phyloP scores from a whole-genome alignment of 2,888 invertebrate genomes.

The Orthosia gracilis region DNA sequence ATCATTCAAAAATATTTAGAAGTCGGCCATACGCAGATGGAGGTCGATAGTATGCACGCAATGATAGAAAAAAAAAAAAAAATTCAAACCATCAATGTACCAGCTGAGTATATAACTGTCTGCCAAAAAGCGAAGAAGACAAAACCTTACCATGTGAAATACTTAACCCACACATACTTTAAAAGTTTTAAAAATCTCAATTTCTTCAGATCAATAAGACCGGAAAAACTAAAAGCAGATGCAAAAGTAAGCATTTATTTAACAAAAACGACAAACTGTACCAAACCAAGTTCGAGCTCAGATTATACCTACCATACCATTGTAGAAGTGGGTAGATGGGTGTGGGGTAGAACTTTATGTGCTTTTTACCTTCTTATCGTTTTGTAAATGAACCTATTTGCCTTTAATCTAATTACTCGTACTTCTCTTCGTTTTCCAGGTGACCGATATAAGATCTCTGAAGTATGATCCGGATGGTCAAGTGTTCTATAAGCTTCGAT shows the following conservation, averaged over 20 bases:
- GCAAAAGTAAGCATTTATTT: conserved; percentile 18
- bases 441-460: conserved; percentile 41
- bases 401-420: conserved; percentile 17
- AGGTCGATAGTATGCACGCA: too few species aligned
- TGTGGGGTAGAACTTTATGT: conserved; percentile 34
- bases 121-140: conserved; percentile 24
- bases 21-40: conserved; percentile 1
- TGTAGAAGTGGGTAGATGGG: conserved; percentile 23
- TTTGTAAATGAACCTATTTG: conserved; percentile 28
- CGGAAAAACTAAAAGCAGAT: conserved; percentile 22
- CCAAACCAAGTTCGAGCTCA: conserved; percentile 17
- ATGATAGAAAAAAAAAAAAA: not conserved
- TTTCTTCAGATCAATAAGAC: conserved; percentile 18
- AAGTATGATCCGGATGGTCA: conserved; percentile 35
- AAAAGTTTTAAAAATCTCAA: conserved; percentile 17
- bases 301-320: conserved; percentile 20
- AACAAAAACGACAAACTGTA: conserved; percentile 18
- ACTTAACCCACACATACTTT: conserved; percentile 18
- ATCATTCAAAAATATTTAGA: not conserved
- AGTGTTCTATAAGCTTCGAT: conserved; percentile 37
- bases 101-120: conserved; percentile 16
- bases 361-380: conserved; percentile 27
- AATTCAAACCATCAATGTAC: not conserved
- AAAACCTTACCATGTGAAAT: conserved; percentile 22
- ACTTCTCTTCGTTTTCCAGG: conserved; percentile 32